Conservation (phyloP, 2,797 vertebrate genomes). For the Pantherophis vulpinus region DNA sequence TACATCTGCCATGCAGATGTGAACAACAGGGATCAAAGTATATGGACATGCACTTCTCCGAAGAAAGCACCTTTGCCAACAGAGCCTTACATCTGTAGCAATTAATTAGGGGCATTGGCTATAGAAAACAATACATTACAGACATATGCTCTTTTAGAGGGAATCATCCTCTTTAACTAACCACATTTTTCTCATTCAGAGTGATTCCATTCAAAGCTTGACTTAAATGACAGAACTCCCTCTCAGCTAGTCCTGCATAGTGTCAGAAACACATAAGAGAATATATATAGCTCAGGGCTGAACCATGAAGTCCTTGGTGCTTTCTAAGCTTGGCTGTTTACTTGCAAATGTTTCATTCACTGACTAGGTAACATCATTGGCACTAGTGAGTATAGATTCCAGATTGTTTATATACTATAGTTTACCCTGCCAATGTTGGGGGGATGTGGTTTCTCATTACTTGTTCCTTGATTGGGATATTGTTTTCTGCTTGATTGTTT, state of each 20-base stretch:
- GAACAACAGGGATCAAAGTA: conserved; percentile 1
- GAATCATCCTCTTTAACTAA: background rate
- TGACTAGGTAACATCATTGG: background rate
- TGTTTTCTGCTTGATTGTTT: background rate
- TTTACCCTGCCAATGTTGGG: background rate
- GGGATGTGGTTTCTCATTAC: background rate
- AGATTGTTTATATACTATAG: background rate
- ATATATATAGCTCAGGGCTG: background rate
- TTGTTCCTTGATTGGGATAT: background rate
- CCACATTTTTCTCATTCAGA: background rate
- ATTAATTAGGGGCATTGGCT: background rate
- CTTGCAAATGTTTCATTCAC: background rate
- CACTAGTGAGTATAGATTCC: background rate
- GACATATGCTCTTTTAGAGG: background rate
- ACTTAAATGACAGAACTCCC: too few relatives aligned
- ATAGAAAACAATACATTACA: background rate
- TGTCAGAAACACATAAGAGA: background rate
- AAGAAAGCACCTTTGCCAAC: background rate
- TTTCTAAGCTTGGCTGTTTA: background rate
- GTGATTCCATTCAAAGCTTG: background rate
- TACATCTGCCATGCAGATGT: conserved; percentile 21
- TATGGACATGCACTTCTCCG: background rate
- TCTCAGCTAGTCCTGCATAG: too few relatives aligned
- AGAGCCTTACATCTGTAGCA: background rate
- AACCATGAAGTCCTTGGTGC: background rate